Conservation (phyloP, 2,797 vertebrate genomes). For the Champsocephalus esox region DNA sequence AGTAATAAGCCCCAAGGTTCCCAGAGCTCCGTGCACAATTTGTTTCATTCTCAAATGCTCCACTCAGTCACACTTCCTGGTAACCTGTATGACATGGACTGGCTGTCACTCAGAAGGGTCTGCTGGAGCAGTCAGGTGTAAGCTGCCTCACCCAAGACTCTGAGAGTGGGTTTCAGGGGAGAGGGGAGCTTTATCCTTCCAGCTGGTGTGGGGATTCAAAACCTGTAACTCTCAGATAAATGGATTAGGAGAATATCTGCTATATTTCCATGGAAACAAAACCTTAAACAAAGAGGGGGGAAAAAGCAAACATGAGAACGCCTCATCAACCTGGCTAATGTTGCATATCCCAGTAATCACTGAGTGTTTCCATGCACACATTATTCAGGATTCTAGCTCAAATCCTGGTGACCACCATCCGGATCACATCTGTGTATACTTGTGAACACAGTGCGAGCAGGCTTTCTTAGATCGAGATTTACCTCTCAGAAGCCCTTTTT, state of each 20-base stretch:
- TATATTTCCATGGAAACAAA: constrained; percentile 37
- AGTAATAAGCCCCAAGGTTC: constrained; percentile 64
- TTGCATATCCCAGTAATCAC: constrained; percentile 32
- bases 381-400: constrained; percentile 26
- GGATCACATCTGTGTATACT: constrained; percentile 14
- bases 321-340: constrained; percentile 56
- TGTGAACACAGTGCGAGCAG: background rate
- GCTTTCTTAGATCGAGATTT: constrained; percentile 1
- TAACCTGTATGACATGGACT: constrained; percentile 28
- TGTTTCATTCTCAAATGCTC: constrained; percentile 37
- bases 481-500: background rate
- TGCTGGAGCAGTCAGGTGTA: background rate
- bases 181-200: constrained; percentile 16
- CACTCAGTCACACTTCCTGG: constrained; percentile 36
- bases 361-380: constrained; percentile 37
- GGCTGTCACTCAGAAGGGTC: constrained; percentile 10
- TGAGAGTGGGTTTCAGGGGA: constrained; percentile 18
- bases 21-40: constrained; percentile 25
- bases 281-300: constrained; percentile 18
- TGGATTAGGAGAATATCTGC: constrained; percentile 26
- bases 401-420: constrained; percentile 11
- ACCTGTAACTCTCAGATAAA: constrained; percentile 25
- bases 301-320: constrained; percentile 40
- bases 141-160: constrained; percentile 18
- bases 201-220: constrained; percentile 29